These are phyloP conservation scores for Drosophila meridionalis DNA, from an alignment of 2,888 invertebrate genomes.

Conservation along the genomic window DNA sequence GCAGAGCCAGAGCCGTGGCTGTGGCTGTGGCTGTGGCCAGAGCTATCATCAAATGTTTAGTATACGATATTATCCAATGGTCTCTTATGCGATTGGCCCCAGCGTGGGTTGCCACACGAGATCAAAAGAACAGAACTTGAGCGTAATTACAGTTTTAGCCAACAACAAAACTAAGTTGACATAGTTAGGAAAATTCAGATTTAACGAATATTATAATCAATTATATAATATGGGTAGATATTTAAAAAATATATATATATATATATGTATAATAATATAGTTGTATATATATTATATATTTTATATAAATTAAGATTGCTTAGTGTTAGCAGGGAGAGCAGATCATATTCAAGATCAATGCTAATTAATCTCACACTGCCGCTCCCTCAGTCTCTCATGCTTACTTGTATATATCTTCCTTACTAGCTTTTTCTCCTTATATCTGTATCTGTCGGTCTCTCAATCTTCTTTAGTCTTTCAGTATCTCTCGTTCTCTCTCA, in stretches of 20 bases:
- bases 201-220: not conserved
- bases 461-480: too few relatives aligned
- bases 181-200: too few relatives aligned
- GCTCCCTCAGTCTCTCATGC: not conserved
- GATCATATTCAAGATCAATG: not conserved
- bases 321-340: not conserved
- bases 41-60: constrained; percentile 50
- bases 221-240: not conserved
- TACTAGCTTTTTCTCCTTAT: not conserved
- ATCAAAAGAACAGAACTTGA: not conserved
- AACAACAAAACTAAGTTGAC: not conserved
- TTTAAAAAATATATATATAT: not conserved
- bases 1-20: not conserved
- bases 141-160: not conserved
- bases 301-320: not conserved
- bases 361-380: not conserved
- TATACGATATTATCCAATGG: constrained; percentile 65
- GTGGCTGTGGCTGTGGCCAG: not conserved
- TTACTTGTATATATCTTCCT: too few relatives aligned
- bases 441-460: not conserved
- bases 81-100: constrained; percentile 15
- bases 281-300: not conserved
- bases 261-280: not conserved
- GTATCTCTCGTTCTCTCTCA: not conserved
- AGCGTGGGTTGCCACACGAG: constrained; percentile 43